Evolutionary conservation across 2,888 invertebrate species (phyloP).

Genomic region (Octodonta nipae): DNA sequence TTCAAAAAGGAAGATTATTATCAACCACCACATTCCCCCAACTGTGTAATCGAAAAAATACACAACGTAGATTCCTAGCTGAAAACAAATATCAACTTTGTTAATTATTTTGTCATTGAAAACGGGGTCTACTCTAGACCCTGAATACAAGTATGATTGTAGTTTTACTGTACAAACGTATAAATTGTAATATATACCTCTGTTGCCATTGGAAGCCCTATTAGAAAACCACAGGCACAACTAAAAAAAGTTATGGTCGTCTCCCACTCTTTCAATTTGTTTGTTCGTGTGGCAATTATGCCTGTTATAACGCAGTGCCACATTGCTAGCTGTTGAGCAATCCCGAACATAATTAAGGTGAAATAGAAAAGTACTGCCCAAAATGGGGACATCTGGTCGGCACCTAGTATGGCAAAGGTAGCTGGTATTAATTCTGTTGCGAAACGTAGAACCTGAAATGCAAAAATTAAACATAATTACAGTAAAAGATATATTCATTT

Average conservation of each 20-base stretch:
- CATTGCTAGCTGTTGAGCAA: constrained; percentile 77
- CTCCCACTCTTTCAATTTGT: constrained; percentile 61
- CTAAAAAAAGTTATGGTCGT: constrained; percentile 72
- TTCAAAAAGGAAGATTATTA: constrained; percentile 61
- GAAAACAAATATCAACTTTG: constrained; percentile 13
- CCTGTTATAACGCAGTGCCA: constrained; percentile 86
- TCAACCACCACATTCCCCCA: constrained; percentile 79
- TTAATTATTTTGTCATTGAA: constrained; percentile 3
- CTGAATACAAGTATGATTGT: no score
- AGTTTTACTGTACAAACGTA: no score
- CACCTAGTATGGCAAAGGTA: constrained; percentile 62
- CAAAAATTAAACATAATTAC: no score
- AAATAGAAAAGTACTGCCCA: constrained; percentile 82
- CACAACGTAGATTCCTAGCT: constrained; percentile 67
- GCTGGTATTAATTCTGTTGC: constrained; percentile 86
- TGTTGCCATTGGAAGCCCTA: constrained; percentile 76
- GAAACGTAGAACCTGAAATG: constrained; percentile 51
- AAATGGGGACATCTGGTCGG: constrained; percentile 65
- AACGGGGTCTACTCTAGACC: not conserved
- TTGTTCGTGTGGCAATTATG: constrained; percentile 64
- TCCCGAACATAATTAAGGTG: constrained; percentile 70
- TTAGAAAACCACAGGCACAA: constrained; percentile 66
- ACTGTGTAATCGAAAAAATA: constrained; percentile 76
- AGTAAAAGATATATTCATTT: no score
- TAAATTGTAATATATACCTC: constrained; percentile 45